Evolutionary conservation across 2,888 invertebrate species (phyloP), one percentile per base, ranked within the genome.

Genomic region (Aspidiotus rigidus): DNA sequence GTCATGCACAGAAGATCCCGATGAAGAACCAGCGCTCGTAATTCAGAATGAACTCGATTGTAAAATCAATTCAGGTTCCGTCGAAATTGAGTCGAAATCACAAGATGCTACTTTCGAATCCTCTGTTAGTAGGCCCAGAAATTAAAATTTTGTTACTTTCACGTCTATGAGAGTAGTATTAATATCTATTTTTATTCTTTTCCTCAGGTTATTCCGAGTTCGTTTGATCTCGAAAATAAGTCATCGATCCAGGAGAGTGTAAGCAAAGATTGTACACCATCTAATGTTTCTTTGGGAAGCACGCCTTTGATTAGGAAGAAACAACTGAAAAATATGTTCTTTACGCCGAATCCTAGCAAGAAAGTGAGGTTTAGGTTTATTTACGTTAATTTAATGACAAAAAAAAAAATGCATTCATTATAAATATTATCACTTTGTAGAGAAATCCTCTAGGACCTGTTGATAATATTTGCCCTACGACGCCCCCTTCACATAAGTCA

Each of bases 341-440:
- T 49, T n/a, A 67, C 67, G 5, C 64, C 64, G 9, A 64, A 64
- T 5, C 67, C 67, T 11, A 67, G 60, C 15, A 67, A 67, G 60
- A 67, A 67, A 28, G 67, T 67, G 39, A 67, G 41, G n/a, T 16
- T n/a, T 15, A 16, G 16, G 10, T 56, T 56, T 2, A 10, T 7
- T 3, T n/a, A 16, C 16, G 13, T 15, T 11, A 16, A 16, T 56
- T 56, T 56, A 16, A 3, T 15, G 9, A 10, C 56, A n/a, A 8
- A 59, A 28, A 13, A 2, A 13, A 10, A 6, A 59, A 59, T 5
- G 7, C 16, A 9, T 55, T 55, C 17, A n/a, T 16, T 3, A 56
- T 56, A 16, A 3, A 5, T 56, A n/a, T 10, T 39, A 13, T 17
- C 9, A 39, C 9, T 17, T 39, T 59, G 16, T 54, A 62, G 69